Evolutionary conservation across 92 coral and sea anemone species (phyloP).

Genomic region (Heteractis magnifica): DNA sequence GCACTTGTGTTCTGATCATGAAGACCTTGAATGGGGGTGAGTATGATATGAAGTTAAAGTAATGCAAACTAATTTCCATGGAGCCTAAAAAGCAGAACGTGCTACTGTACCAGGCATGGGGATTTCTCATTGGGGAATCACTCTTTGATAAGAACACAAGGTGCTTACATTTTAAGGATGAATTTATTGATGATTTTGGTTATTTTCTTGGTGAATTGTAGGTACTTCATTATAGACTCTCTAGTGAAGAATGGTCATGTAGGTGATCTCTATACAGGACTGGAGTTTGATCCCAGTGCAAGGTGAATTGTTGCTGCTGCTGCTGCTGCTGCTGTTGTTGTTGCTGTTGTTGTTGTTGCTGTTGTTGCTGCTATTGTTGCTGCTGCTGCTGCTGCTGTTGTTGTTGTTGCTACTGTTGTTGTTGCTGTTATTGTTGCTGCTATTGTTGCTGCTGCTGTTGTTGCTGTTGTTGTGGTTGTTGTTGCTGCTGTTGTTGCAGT

Average conservation of each 20-base stretch:
- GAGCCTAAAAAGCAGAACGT: background rate
- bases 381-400: background rate
- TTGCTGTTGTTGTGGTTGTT: background rate
- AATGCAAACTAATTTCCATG: no score
- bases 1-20: constrained; percentile 71
- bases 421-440: background rate
- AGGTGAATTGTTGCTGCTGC: constrained; percentile 35
- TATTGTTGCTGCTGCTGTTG: background rate
- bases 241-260: constrained; percentile 57
- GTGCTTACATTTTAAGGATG: background rate
- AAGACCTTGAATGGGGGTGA: constrained; percentile 94
- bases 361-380: no score
- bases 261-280: constrained; percentile 67
- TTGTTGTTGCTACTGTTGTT: no score
- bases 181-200: background rate
- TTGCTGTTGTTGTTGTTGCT: background rate
- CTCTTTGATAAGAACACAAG: no score
- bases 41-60: background rate
- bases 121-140: no score
- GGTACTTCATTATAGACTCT: constrained; percentile 74
- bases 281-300: constrained; percentile 77
- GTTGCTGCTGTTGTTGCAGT: no score
- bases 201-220: constrained; percentile 12
- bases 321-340: no score
- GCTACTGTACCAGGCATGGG: no score